Evolutionary conservation across 2,888 invertebrate genomes (phyloP).

Genomic region (Pasiphila rectangulata): DNA sequence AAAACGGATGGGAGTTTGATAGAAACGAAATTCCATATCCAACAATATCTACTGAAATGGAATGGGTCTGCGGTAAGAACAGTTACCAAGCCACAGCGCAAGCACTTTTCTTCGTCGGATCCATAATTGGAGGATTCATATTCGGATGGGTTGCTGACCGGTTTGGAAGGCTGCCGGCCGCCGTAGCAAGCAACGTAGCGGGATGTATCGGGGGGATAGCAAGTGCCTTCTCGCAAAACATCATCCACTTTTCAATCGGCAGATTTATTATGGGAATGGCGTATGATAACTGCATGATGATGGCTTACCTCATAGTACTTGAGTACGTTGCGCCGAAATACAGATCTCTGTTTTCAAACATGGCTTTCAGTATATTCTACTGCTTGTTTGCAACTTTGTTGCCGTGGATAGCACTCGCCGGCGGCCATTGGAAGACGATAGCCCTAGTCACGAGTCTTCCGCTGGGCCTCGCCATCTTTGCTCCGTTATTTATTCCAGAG

Average conservation of each 20-base stretch:
- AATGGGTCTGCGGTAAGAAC: slow-evolving; percentile 58
- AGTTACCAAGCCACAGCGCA: slow-evolving; percentile 62
- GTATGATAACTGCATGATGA: slow-evolving; percentile 58
- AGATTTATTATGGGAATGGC: slow-evolving; percentile 59
- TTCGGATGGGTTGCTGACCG: slow-evolving; percentile 58
- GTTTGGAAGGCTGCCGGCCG: slow-evolving; percentile 54
- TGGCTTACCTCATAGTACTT: slow-evolving; percentile 54
- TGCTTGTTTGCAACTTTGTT: slow-evolving; percentile 42
- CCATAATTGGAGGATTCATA: slow-evolving; percentile 51
- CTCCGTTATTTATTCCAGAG: slow-evolving; percentile 54
- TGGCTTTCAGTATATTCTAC: slow-evolving; percentile 55
- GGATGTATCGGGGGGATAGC: slow-evolving; percentile 50
- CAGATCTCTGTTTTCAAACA: slow-evolving; percentile 51
- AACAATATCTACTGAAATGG: slow-evolving; percentile 56
- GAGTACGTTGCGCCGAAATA: slow-evolving; percentile 61
- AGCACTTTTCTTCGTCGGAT: slow-evolving; percentile 56
- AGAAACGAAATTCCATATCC: slow-evolving; percentile 58
- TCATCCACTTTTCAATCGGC: slow-evolving; percentile 47
- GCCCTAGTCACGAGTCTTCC: slow-evolving; percentile 57
- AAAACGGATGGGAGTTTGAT: slow-evolving; percentile 60
- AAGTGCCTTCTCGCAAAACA: slow-evolving; percentile 48
- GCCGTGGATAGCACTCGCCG: slow-evolving; percentile 54
- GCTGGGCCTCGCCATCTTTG: slow-evolving; percentile 44
- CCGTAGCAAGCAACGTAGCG: slow-evolving; percentile 45
- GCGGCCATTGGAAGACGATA: slow-evolving; percentile 56